Evolutionary conservation across 2,113 vertebrate genomes (phyloP), one percentile per base, ranked within the genome.

Genomic region (Casuarius casuarius): DNA sequence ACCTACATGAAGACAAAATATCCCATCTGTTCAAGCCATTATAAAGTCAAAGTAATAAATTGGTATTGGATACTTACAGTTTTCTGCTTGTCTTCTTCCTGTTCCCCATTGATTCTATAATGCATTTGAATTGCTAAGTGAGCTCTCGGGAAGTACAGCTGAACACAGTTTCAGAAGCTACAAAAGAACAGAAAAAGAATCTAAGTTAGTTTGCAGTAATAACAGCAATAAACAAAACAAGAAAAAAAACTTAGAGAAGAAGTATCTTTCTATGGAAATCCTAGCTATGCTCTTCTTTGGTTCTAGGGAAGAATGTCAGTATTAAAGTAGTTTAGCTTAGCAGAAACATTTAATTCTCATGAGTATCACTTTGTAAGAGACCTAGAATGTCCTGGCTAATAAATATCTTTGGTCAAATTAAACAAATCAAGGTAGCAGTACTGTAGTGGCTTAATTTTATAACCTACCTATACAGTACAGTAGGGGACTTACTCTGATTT

Each of bases 311-410:
- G 20, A 87, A 75, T 16, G 19, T 89, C 84, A 85, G 63, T 88
- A 88, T 68, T 92, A 61, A 88, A 90, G 65, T 19, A 94, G 82
- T 84, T 94, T 90, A 73, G 86, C 72, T 74, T 51, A 51, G 72
- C 85, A 66, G 79, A 97, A 94, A 86, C 38, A 35, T 75, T 92
- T 92, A 77, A 92, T 90, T 93, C 88, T 93, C 72, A 25, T 40
- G 51, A 90, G 56, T 21, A n/a, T 59, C 68, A 56, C 51, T 92
- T 92, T 93, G 8, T 51, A 82, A 79, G 66, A 89, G 42, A 68
- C 75, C 70, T 90, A 89, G 51, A 86, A 87, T 58, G 79, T 84
- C 73, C 22, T 78, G 61, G 38, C 42, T 92, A 94, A 94, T 75
- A 87, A 91, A 89, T 18, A n/a, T 62, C 48, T 56, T 65, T 2